Percentiles rank a stretch among this genome's conserved stretches.
These are phyloP conservation scores for Sphaerophoria taeniata DNA, from an alignment of 2,888 invertebrate species.

Conservation along the genomic window DNA sequence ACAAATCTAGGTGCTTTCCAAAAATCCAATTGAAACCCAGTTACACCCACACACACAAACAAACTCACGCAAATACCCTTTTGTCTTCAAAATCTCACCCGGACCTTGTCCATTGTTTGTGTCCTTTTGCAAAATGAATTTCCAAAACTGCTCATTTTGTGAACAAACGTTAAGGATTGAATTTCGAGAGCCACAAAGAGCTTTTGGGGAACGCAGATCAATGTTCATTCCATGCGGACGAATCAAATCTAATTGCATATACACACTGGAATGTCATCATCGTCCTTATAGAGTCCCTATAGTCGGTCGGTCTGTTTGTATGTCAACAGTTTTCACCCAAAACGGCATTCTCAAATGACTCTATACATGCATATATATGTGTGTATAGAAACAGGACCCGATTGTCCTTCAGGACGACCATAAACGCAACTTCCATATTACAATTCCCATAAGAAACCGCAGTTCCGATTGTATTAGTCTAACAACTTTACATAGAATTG, in stretches of 20 bases:
- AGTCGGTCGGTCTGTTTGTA: not conserved
- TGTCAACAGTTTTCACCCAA: constrained; percentile 5
- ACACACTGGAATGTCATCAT: constrained; percentile 73
- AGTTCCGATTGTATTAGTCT: constrained; percentile 71
- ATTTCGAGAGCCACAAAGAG: constrained; percentile 67
- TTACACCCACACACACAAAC: not conserved
- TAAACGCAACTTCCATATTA: constrained; percentile 71
- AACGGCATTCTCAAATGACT: constrained; percentile 31
- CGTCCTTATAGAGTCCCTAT: constrained; percentile 25
- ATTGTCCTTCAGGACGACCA: constrained; percentile 57
- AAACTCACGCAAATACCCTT: not conserved
- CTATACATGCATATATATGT: not conserved
- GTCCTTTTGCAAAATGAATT: not conserved
- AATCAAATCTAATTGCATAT: constrained; percentile 74
- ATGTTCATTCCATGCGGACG: constrained; percentile 62
- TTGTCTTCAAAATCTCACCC: not conserved
- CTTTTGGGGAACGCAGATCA: constrained; percentile 19
- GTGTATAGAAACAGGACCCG: not conserved
- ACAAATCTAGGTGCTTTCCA: constrained; percentile 63
- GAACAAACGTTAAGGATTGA: constrained; percentile 58
- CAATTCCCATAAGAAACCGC: constrained; percentile 72
- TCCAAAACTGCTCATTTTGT: constrained; percentile 21
- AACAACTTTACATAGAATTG: constrained; percentile 58
- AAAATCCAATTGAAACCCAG: constrained; percentile 65
- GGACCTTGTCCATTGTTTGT: not conserved